Evolutionary conservation across 2,797 vertebrate species (phyloP), one percentile per base, ranked within the genome.

Genomic region (Pseudochromis fuscus): DNA sequence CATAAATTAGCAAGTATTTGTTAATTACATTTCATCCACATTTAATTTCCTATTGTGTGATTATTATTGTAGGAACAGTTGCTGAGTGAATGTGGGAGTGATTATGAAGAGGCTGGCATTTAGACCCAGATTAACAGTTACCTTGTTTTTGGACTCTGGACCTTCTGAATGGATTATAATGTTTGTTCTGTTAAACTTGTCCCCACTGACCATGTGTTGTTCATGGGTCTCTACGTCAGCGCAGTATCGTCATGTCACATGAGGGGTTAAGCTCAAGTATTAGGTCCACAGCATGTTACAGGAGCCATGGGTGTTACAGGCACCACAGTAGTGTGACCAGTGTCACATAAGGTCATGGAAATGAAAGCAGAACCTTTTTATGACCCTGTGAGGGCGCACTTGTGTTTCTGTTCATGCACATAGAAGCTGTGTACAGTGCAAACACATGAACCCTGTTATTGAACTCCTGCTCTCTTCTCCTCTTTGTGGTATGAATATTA

Each of bases 101-200:
- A 28, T 56, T 57, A 25, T 4, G 42, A 0, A 21, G 33, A 25
- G 0, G 46, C 33, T 27, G 38, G 15, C 49, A n/a, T 68, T 67
- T 50, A 30, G n/a, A 45, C 0, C 19, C 31, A 50, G 65, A 75
- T 79, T 62, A 62, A 24, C 24, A 8, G 6, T 45, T 23, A 4
- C 10, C 8, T 58, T 72, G 44, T 50, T 70, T 64, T 70, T 80
- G 72, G 63, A 89, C 67, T 80, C 52, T 83, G 84, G 37, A 84
- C 72, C 49, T 30, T 31, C 25, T 31, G 24, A 69, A 28, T 55
- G 38, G 77, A 81, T 87, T 80, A 49, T 58, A 49, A 40, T 52
- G 45, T 87, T 89, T 72, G 69, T 67, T 78, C 61, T 33, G 7
- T 56, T 31, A 73, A 78, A 51, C 44, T 0, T 49, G 33, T 40